Evolutionary conservation across 1,140 invertebrate species (phyloP).

Genomic region (Drosophila tani): DNA sequence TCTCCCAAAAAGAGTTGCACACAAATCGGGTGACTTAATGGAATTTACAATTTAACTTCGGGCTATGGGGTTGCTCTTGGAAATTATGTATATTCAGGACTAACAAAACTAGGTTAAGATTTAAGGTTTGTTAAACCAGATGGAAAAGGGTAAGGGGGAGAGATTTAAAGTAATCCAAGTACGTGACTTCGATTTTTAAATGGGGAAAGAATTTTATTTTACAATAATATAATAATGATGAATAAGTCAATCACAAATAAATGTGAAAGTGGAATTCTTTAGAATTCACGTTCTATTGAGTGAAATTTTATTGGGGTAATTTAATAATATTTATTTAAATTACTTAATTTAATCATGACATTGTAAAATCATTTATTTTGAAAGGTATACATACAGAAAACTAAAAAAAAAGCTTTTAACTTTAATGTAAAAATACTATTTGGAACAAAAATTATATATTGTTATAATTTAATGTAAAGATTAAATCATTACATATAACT

Average conservation of each 20-base stretch:
- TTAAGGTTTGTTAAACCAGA: conserved; percentile 5
- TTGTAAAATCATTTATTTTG: no score
- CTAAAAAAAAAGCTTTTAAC: no score
- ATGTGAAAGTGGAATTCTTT: no score
- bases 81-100: neutral
- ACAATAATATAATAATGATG: neutral
- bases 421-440: no score
- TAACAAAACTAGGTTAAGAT: conserved; percentile 11
- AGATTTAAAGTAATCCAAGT: neutral
- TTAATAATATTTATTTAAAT: neutral
- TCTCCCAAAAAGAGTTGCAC: conserved; percentile 29
- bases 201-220: neutral
- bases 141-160: neutral
- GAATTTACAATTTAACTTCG: conserved; percentile 31
- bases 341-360: neutral
- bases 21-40: conserved; percentile 40
- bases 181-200: neutral
- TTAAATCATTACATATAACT: no score
- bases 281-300: neutral
- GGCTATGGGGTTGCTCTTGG: neutral
- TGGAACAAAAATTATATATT: no score
- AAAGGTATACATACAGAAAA: no score
- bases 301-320: neutral
- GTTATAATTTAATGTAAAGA: no score
- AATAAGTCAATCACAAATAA: neutral